These are phyloP conservation scores for Siniperca chuatsi DNA, from an alignment of 2,113 vertebrate species.

Conservation along the genomic window DNA sequence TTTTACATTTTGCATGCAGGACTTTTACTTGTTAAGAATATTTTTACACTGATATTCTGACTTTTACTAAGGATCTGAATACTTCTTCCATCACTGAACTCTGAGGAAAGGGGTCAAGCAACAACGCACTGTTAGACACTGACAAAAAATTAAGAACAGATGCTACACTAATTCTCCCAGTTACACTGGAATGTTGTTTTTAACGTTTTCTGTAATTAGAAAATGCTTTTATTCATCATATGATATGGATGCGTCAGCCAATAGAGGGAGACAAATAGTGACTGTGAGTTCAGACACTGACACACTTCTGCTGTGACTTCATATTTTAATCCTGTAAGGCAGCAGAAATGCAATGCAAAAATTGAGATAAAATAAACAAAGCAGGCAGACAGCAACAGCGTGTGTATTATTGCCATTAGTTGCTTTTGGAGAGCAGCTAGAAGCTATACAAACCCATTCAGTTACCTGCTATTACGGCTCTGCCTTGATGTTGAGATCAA, in stretches of 20 bases:
- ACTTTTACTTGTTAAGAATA: not conserved
- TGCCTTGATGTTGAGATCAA: constrained; percentile 48
- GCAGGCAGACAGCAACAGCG: not conserved
- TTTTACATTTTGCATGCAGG: not conserved
- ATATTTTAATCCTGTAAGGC: constrained; percentile 24
- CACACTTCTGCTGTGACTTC: constrained; percentile 28
- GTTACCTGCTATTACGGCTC: constrained; percentile 28
- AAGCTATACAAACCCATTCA: constrained; percentile 25
- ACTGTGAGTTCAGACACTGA: constrained; percentile 11
- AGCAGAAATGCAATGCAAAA: not conserved
- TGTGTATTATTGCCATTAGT: constrained; percentile 2
- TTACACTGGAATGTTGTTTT: not conserved
- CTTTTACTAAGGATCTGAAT: not conserved
- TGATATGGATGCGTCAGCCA: constrained; percentile 51
- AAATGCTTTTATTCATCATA: constrained; percentile 22
- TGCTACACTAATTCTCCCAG: not conserved
- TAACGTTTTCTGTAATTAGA: not conserved
- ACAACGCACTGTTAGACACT: not conserved
- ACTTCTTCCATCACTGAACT: not conserved
- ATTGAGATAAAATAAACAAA: not conserved
- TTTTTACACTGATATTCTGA: not conserved
- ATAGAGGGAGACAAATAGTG: constrained; percentile 78
- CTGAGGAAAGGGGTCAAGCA: not conserved
- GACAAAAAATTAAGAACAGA: not conserved
- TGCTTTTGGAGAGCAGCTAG: constrained; percentile 8